These are phyloP conservation scores for Crocuta crocuta DNA, from an alignment of 2,113 vertebrate species.

Conservation along the genomic window DNA sequence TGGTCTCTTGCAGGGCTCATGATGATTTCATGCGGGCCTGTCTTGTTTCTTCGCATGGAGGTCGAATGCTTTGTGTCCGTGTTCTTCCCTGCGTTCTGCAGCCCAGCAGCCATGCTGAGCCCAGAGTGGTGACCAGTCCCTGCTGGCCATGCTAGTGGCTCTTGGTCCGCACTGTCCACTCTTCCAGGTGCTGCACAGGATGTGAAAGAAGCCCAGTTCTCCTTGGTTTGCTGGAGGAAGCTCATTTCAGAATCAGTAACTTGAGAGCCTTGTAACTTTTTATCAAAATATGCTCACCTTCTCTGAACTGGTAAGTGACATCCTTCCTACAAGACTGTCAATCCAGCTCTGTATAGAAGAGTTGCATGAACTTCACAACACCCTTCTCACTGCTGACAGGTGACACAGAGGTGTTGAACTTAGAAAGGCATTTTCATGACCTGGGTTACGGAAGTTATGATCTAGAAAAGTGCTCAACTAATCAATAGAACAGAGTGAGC, in stretches of 20 bases:
- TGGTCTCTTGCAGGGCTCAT: not conserved
- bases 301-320: conserved; percentile 62
- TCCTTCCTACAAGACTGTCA: conserved; percentile 66
- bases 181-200: not conserved
- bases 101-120: not conserved
- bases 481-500: not conserved
- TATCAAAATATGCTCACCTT: not conserved
- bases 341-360: not conserved
- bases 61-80: not conserved
- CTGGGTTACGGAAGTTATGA: conserved; percentile 51
- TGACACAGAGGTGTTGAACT: conserved; percentile 18
- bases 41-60: not conserved
- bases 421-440: conserved; percentile 26
- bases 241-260: not conserved
- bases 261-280: conserved; percentile 35
- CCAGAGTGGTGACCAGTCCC: not conserved
- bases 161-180: not conserved
- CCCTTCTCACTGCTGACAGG: conserved; percentile 20
- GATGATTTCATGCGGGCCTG: not conserved
- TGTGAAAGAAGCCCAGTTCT: not conserved
- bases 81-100: not conserved
- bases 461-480: not conserved
- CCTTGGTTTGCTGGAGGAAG: not conserved
- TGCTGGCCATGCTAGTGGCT: not conserved
- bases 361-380: not conserved